Conservation (phyloP, 2,888 invertebrate genomes). For the Lacanobia wlatinum region DNA sequence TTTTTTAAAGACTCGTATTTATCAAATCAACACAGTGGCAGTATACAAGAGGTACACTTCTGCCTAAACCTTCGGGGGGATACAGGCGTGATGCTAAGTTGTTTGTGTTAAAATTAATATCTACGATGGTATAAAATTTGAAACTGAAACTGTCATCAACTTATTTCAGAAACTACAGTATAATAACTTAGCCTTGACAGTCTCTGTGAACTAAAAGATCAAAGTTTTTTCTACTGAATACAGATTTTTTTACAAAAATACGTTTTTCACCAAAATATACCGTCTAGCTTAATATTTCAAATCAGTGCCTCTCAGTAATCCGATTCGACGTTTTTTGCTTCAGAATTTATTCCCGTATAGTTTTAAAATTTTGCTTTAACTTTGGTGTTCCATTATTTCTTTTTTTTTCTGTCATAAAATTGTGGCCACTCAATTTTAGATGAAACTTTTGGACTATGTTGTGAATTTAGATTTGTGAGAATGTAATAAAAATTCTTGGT, state of each 20-base stretch:
- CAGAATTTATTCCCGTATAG: neutral
- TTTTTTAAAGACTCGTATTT: no score
- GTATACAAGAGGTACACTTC: no score
- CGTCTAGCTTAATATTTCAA: neutral
- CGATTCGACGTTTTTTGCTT: neutral
- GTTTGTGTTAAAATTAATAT: no score
- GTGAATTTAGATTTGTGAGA: neutral
- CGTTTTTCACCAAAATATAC: neutral
- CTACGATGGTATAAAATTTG: no score
- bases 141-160: neutral
- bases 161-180: neutral
- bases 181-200: neutral
- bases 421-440: slow-evolving; percentile 10
- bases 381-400: neutral
- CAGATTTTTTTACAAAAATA: neutral
- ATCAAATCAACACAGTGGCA: no score
- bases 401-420: slow-evolving; percentile 3
- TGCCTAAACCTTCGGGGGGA: no score
- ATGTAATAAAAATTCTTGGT: neutral
- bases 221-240: neutral
- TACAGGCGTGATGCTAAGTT: no score
- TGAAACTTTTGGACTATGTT: slow-evolving; percentile 4
- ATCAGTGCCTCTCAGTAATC: neutral
- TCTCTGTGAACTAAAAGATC: neutral
- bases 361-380: neutral